phyloP scores from a whole-genome alignment of 2,797 vertebrate species.

The Phaenicophaeus curvirostris region DNA sequence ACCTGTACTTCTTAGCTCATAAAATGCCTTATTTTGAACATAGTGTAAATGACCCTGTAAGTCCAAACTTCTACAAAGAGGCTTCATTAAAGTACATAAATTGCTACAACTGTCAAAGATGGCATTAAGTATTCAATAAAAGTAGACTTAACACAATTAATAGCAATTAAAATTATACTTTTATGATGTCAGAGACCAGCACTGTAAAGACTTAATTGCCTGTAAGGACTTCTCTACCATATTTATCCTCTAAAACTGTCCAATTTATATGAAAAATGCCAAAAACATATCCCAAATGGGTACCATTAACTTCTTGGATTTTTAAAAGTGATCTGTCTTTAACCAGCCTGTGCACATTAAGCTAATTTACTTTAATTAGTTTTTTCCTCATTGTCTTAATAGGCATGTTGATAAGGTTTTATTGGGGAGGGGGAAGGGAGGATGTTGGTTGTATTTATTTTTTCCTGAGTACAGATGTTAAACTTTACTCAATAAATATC shows the following conservation, averaged over 20 bases:
- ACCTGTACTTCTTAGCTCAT: constrained; percentile 47
- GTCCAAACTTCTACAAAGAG: constrained; percentile 77
- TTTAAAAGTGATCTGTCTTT: constrained; percentile 83
- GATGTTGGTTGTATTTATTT: constrained; percentile 24
- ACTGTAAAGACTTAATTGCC: constrained; percentile 87
- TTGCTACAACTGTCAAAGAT: constrained; percentile 80
- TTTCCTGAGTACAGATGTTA: constrained; percentile 67
- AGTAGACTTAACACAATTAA: constrained; percentile 86
- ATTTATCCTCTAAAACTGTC: constrained; percentile 86
- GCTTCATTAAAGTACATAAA: constrained; percentile 87
- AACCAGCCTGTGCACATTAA: constrained; percentile 81
- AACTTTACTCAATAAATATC: constrained; percentile 60
- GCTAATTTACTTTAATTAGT: constrained; percentile 87
- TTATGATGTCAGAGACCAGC: constrained; percentile 84
- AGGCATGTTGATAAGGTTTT: constrained; percentile 75
- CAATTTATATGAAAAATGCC: constrained; percentile 87
- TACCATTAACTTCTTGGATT: constrained; percentile 82
- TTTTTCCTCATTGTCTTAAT: constrained; percentile 82
- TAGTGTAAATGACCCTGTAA: constrained; percentile 67
- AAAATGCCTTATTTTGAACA: constrained; percentile 67
- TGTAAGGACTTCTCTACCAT: constrained; percentile 82
- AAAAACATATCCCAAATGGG: constrained; percentile 85
- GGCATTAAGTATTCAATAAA: constrained; percentile 86
- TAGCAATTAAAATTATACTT: constrained; percentile 88
- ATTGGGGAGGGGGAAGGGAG: background rate